A percentile compares a stretch with the other conserved stretches of the same genome.
phyloP scores from a whole-genome alignment of 1,140 invertebrate genomes.

The Colletes gigas region DNA sequence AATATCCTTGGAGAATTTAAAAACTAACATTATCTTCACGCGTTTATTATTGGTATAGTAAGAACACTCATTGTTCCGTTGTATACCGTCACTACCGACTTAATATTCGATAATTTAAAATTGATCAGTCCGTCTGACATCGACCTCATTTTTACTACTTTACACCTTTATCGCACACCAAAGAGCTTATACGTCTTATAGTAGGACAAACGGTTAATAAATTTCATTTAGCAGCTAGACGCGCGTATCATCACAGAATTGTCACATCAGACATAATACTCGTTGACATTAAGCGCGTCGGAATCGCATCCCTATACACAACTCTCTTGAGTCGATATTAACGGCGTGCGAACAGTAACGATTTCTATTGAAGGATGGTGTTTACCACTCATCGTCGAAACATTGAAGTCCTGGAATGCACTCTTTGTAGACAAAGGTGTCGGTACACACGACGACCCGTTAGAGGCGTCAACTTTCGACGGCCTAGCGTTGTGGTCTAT shows the following conservation, averaged over 20 bases:
- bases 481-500: constrained; percentile 84
- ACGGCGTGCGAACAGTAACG: constrained; percentile 90
- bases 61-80: constrained; percentile 28
- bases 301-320: constrained; percentile 86
- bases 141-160: constrained; percentile 18
- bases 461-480: constrained; percentile 74
- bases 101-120: constrained; percentile 2
- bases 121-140: constrained; percentile 13
- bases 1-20: constrained; percentile 28
- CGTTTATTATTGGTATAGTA: constrained; percentile 5
- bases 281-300: constrained; percentile 81
- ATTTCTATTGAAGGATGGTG: constrained; percentile 85
- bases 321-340: constrained; percentile 91
- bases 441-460: constrained; percentile 69
- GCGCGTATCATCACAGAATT: constrained; percentile 60
- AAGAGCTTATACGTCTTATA: constrained; percentile 25
- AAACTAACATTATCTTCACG: constrained; percentile 21
- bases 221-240: constrained; percentile 12
- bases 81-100: constrained; percentile 1
- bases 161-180: constrained; percentile 24
- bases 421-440: constrained; percentile 64
- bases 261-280: constrained; percentile 80
- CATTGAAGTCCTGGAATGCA: constrained; percentile 61
- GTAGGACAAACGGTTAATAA: constrained; percentile 21
- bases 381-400: constrained; percentile 66